A percentile compares a stretch with the other conserved stretches of the same genome.
Evolutionary conservation across 2,113 vertebrate species (phyloP).

Genomic region (Larimichthys crocea): DNA sequence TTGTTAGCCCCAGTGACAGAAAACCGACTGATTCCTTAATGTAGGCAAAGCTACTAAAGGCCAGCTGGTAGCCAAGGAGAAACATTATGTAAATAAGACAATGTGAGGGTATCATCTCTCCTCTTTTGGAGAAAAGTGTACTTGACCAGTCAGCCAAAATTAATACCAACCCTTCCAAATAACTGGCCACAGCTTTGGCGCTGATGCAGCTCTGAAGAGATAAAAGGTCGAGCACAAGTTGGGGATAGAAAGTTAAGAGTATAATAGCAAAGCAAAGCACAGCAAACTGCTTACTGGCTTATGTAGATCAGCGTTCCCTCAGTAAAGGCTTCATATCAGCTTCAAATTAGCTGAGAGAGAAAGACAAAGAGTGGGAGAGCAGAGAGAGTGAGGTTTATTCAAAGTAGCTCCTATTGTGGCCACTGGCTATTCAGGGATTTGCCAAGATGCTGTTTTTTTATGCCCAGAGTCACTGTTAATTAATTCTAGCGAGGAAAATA

Average conservation of each 20-base stretch:
- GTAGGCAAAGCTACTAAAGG: neutral
- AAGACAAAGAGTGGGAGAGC: neutral
- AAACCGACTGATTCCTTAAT: neutral
- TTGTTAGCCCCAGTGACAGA: neutral
- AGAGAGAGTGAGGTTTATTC: constrained; percentile 44
- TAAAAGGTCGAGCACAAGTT: neutral
- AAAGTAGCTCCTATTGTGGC: constrained; percentile 57
- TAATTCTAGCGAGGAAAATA: constrained; percentile 25
- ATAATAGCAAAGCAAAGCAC: constrained; percentile 7
- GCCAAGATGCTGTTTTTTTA: constrained; percentile 40
- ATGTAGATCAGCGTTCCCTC: constrained; percentile 73
- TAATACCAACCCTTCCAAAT: neutral
- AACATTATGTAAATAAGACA: neutral
- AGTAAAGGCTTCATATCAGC: constrained; percentile 57
- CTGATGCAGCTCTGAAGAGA: constrained; percentile 24
- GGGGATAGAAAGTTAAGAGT: neutral
- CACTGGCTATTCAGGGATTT: constrained; percentile 49
- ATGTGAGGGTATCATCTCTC: neutral
- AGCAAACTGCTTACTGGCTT: constrained; percentile 57
- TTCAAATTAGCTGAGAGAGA: constrained; percentile 41
- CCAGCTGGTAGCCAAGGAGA: neutral
- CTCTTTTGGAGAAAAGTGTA: neutral
- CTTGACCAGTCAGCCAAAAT: neutral
- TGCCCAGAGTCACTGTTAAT: constrained; percentile 47
- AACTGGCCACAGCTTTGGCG: neutral